Conservation (phyloP, 2,888 invertebrate species). For the Leptopterna dolabrata region DNA sequence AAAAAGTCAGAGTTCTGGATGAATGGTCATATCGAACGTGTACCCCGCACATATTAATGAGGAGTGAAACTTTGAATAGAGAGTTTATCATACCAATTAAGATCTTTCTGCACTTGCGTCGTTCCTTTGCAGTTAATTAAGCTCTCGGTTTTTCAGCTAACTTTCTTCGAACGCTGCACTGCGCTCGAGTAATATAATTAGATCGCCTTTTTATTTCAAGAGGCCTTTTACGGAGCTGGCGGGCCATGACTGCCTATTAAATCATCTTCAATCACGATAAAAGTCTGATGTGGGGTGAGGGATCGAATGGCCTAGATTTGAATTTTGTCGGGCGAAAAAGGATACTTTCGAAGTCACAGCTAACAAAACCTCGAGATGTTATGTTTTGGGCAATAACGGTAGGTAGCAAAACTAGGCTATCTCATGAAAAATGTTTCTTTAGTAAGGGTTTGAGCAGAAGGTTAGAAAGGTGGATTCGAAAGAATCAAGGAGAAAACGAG, state of each 20-base stretch:
- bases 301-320: too few relatives aligned
- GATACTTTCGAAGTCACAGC: too few relatives aligned
- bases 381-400: too few relatives aligned
- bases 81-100: neutral
- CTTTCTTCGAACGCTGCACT: slow-evolving; percentile 8
- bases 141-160: neutral
- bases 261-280: neutral
- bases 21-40: neutral
- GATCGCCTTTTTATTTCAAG: neutral
- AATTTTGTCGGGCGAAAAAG: too few relatives aligned
- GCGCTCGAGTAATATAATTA: neutral
- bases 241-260: neutral
- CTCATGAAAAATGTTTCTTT: too few relatives aligned
- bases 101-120: neutral
- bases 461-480: too few relatives aligned
- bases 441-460: too few relatives aligned
- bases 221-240: neutral
- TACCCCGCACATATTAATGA: neutral
- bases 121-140: neutral
- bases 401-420: too few relatives aligned
- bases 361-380: too few relatives aligned
- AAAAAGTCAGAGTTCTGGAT: neutral
- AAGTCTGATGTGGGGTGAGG: neutral
- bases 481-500: too few relatives aligned
- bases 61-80: neutral